Evolutionary conservation across 2,888 invertebrate genomes (phyloP).

Genomic region (Sialis fuliginosa): DNA sequence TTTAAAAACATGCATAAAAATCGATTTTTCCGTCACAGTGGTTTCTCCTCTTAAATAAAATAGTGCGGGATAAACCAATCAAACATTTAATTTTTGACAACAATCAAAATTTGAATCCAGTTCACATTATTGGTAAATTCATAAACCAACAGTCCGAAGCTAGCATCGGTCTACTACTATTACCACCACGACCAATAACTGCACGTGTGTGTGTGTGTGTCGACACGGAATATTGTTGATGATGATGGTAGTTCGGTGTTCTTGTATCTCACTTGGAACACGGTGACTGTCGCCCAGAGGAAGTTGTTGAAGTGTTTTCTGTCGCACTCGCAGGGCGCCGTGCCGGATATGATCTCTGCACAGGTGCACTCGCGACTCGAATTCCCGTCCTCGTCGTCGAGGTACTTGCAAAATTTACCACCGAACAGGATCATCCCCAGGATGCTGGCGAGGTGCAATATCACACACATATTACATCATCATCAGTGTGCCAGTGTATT

Average conservation of each 20-base stretch:
- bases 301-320: constrained; percentile 98
- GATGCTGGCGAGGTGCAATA: constrained; percentile 53
- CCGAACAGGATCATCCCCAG: constrained; percentile 99
- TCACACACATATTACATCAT: too few species aligned
- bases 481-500: too few species aligned
- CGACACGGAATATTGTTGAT: neutral
- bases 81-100: too few species aligned
- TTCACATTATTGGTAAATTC: too few species aligned
- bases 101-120: too few species aligned
- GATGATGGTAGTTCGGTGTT: too few species aligned
- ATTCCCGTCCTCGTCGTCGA: constrained; percentile 69
- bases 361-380: constrained; percentile 79
- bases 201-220: neutral
- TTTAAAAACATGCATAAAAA: too few species aligned
- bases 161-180: neutral
- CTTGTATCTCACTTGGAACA: constrained; percentile 76
- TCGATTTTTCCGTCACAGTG: too few species aligned
- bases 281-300: constrained; percentile 93
- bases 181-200: neutral
- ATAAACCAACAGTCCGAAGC: too few species aligned
- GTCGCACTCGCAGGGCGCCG: constrained; percentile 87
- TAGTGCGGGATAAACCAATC: too few species aligned
- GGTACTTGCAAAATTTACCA: constrained; percentile 98
- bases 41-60: too few species aligned
- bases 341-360: constrained; percentile 75